These are phyloP conservation scores for Serilophus lunatus DNA, from an alignment of 2,113 vertebrate genomes.

Conservation along the genomic window DNA sequence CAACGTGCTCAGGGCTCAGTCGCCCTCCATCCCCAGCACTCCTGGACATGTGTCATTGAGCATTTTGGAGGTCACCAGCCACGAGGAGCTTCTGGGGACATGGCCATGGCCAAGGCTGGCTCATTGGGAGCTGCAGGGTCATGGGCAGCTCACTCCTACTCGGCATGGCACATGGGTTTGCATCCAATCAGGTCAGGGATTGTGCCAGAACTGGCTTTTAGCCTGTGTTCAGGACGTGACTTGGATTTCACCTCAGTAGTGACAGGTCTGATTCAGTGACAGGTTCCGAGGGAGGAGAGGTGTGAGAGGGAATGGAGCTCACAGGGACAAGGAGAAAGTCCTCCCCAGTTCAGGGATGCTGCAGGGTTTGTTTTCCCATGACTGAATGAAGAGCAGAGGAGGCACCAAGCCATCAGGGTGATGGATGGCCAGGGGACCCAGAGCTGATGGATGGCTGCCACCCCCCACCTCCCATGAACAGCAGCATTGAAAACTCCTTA, in stretches of 20 bases:
- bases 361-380: background rate
- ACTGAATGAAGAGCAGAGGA: background rate
- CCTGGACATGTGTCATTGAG: background rate
- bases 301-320: background rate
- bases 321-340: background rate
- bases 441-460: background rate
- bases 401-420: background rate
- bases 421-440: background rate
- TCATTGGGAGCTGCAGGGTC: background rate
- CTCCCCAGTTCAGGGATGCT: background rate
- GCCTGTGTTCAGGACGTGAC: background rate
- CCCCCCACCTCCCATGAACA: background rate
- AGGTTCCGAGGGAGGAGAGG: background rate
- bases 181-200: background rate
- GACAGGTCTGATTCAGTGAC: background rate
- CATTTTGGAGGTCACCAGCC: background rate
- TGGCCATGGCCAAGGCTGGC: background rate
- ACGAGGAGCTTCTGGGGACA: accelerated
- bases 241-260: background rate
- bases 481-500: background rate
- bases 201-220: background rate
- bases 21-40: accelerated
- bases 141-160: background rate
- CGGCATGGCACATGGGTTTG: background rate
- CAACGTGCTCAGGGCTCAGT: background rate